Evolutionary conservation across 2,888 invertebrate genomes (phyloP), one percentile per base, ranked within the genome.

Genomic region (Carcina quercana): DNA sequence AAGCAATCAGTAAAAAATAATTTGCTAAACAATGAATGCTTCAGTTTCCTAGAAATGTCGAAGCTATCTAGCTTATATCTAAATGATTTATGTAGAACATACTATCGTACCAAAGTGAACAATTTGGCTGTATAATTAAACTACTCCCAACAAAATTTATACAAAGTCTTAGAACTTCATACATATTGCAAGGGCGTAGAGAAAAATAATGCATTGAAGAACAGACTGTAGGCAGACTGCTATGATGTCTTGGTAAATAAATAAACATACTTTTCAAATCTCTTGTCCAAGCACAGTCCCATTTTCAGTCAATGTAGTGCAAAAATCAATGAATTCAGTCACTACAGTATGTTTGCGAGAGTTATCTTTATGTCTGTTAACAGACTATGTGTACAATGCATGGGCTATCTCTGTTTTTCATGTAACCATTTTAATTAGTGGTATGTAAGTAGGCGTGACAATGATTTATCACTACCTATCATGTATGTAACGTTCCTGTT

Each of bases 41-140:
- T 31, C 34, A 25, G 29, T 34, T 38, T 38, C 32, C 30, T 29
- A 32, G 38, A 38, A 38, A 20, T 34, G 15, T 30, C 21, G 28
- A 32, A 38, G 31, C 24, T 25, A 17, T 37, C n/a, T 5, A 6
- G 8, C n/a, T 35, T 31, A 30, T 28, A 25, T 34, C 30, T 30
- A 32, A 32, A 37, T 31, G 20, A 38, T 36, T 38, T 41, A 43
- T 41, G 28, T 42, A 45, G 38, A 36, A 43, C 45, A 42, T 44
- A 36, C 38, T 31, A 42, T 37, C 31, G 10, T 43, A 67, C 67
- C 66, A 67, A 67, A 67, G 67, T 66, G 54, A 37, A 58, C 44
- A 50, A 45, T 65, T 66, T 59, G 65, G 64, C 64, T 64, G 59
- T 65, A 61, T 53, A 49, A 35, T 34, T n/a, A n/a, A n/a, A n/a